A percentile compares a stretch with the other conserved stretches of the same genome.
phyloP scores from a whole-genome alignment of 2,113 vertebrate species.

The Aphelocoma coerulescens region DNA sequence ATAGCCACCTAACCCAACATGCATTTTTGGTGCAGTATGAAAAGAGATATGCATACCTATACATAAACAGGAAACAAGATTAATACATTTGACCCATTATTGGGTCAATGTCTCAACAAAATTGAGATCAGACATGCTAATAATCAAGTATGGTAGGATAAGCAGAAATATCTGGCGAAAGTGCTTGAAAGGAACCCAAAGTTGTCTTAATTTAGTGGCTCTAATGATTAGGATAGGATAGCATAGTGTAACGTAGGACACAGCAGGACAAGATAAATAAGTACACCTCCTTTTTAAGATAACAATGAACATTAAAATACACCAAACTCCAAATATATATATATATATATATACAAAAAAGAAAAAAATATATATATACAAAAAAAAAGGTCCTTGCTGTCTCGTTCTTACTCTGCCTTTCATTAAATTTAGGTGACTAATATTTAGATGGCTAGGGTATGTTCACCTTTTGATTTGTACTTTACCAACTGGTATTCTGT shows the following conservation, averaged over 20 bases:
- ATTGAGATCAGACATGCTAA: not conserved
- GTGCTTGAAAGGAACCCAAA: not conserved
- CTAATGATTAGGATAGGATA: not conserved
- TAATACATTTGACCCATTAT: not conserved
- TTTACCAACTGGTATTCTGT: not conserved
- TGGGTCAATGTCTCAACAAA: not conserved
- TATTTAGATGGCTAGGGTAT: not conserved
- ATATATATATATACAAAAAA: too few species aligned
- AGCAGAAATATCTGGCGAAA: not conserved
- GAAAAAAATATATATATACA: too few species aligned
- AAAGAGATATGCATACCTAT: not conserved
- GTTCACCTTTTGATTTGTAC: not conserved
- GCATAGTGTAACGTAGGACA: not conserved
- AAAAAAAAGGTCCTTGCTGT: not conserved
- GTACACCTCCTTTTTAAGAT: not conserved
- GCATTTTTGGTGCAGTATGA: not conserved
- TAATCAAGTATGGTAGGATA: not conserved
- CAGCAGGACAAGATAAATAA: not conserved
- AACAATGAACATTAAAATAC: not conserved
- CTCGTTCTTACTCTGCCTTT: not conserved
- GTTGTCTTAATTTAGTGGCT: not conserved
- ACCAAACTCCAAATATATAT: not conserved
- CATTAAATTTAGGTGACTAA: not conserved
- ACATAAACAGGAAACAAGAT: not conserved
- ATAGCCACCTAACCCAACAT: not conserved